Percentiles rank a stretch among this genome's conserved stretches.
Conservation (phyloP, 2,113 vertebrate species). For the Eubucco bourcierii region DNA sequence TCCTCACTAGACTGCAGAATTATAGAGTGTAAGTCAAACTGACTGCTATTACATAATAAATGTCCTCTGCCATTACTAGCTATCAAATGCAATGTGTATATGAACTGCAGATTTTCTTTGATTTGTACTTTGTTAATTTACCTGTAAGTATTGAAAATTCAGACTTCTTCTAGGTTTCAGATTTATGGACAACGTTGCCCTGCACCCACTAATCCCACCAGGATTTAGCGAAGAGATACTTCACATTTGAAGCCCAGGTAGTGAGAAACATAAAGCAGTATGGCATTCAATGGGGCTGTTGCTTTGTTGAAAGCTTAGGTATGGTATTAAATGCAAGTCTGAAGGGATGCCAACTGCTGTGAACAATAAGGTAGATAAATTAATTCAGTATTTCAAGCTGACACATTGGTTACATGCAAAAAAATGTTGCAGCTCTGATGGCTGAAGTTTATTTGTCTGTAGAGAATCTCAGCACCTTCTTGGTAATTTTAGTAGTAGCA, state of each 20-base stretch:
- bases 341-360: neutral
- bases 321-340: neutral
- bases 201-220: neutral
- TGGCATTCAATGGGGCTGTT: neutral
- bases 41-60: neutral
- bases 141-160: neutral
- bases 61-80: neutral
- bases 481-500: neutral
- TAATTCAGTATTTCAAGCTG: constrained; percentile 1
- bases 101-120: neutral
- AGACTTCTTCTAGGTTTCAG: neutral
- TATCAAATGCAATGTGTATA: neutral
- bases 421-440: neutral
- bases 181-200: neutral
- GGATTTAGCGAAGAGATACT: neutral
- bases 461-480: neutral
- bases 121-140: neutral
- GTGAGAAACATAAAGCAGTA: neutral
- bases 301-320: neutral
- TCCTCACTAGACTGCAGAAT: neutral
- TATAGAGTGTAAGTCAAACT: neutral
- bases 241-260: neutral
- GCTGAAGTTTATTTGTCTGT: neutral
- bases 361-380: neutral
- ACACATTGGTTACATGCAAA: neutral